Percentiles rank a stretch among this genome's conserved stretches.
These are phyloP conservation scores for Dione juno DNA, from an alignment of 2,888 invertebrate species.

Conservation along the genomic window DNA sequence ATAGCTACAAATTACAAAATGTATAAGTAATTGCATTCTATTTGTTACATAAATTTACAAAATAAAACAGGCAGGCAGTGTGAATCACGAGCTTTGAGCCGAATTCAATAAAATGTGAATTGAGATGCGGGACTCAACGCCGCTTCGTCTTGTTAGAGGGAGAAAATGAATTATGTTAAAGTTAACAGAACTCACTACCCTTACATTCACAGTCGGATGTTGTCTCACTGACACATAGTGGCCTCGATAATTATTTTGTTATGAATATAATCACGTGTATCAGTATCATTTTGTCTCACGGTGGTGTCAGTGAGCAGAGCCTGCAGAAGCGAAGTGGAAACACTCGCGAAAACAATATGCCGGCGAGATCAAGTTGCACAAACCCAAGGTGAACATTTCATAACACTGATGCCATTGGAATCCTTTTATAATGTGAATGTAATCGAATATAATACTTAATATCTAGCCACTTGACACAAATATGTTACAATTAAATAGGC, in stretches of 20 bases:
- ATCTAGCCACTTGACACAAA: not conserved
- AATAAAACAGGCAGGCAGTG: no score
- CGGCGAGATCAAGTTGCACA: constrained; percentile 69
- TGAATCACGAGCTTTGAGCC: no score
- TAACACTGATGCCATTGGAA: constrained; percentile 67
- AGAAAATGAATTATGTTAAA: no score
- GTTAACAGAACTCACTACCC: no score
- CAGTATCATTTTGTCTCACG: constrained; percentile 49
- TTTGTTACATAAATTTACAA: no score
- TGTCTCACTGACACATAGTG: no score
- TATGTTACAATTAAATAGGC: not conserved
- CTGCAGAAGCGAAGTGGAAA: constrained; percentile 42
- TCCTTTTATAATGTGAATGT: constrained; percentile 51
- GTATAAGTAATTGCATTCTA: no score
- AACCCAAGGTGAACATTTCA: constrained; percentile 68
- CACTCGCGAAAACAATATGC: constrained; percentile 62
- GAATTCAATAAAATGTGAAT: no score
- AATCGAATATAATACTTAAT: constrained; percentile 41
- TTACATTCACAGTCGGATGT: no score
- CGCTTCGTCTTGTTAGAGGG: no score
- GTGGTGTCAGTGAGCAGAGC: constrained; percentile 31
- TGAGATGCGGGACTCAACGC: no score
- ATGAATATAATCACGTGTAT: constrained; percentile 24
- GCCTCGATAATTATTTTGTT: not conserved
- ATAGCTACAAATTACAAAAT: no score